Conservation (phyloP, 2,797 vertebrate species). For the Myotis daubentonii region DNA sequence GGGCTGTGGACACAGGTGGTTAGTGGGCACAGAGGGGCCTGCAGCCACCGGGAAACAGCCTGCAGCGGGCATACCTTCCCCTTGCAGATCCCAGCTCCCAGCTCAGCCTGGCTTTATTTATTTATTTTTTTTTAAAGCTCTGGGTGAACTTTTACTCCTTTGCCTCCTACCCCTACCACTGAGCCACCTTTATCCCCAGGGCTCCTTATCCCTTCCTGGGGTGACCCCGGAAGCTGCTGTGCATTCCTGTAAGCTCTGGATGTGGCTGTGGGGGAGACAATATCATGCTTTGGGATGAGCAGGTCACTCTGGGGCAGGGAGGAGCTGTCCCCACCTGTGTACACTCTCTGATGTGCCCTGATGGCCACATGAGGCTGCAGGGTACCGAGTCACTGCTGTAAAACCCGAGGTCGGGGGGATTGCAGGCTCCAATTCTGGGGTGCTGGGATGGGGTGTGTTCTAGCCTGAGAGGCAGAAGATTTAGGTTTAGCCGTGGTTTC, state of each 20-base stretch:
- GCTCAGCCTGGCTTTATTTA: no score
- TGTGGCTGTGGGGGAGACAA: background rate
- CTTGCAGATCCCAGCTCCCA: background rate
- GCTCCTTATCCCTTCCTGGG: background rate
- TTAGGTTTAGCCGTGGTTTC: background rate
- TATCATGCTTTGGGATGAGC: background rate
- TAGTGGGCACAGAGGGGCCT: background rate
- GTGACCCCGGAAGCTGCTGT: background rate
- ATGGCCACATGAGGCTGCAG: fast-evolving
- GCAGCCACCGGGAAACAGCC: background rate
- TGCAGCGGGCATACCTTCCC: fast-evolving
- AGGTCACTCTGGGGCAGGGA: background rate
- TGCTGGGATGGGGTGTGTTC: background rate
- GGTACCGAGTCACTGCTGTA: background rate
- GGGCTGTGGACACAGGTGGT: background rate
- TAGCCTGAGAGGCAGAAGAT: background rate
- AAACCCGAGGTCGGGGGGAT: background rate
- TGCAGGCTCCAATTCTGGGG: background rate
- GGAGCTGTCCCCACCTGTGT: background rate
- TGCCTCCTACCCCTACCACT: background rate
- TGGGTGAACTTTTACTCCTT: background rate
- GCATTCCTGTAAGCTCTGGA: background rate
- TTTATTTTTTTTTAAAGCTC: background rate
- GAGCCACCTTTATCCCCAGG: background rate
- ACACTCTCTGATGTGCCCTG: fast-evolving